These are phyloP conservation scores for Mystacides longicornis DNA, from an alignment of 2,888 invertebrate genomes.

Conservation along the genomic window DNA sequence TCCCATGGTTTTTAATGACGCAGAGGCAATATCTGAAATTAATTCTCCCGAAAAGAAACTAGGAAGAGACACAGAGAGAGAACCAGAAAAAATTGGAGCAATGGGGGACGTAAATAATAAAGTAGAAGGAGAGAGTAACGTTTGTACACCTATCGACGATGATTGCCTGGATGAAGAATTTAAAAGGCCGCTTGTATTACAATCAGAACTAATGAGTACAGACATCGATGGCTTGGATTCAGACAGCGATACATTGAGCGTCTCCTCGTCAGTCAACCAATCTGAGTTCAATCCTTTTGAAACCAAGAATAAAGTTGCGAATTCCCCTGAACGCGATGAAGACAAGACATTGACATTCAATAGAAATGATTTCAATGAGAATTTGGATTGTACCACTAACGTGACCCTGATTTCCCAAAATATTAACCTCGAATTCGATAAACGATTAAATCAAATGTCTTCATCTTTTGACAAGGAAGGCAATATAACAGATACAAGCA, in stretches of 20 bases:
- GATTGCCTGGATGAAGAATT: conserved; percentile 5
- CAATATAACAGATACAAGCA: neutral
- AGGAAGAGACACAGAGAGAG: neutral
- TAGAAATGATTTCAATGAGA: neutral
- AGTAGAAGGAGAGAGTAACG: neutral
- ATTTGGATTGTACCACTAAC: neutral
- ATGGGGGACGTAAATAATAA: neutral
- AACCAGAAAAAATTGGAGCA: neutral
- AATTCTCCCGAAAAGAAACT: neutral
- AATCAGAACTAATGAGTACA: conserved; percentile 8
- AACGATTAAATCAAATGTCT: neutral
- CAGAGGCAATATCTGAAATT: neutral
- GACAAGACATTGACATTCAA: conserved; percentile 5
- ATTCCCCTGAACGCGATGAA: conserved; percentile 14
- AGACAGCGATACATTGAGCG: conserved; percentile 14
- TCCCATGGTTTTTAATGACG: neutral
- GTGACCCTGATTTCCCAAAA: neutral
- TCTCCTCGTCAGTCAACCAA: conserved; percentile 12
- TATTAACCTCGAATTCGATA: neutral
- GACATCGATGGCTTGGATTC: conserved; percentile 13
- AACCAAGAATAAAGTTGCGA: conserved; percentile 13
- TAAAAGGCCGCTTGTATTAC: conserved; percentile 4
- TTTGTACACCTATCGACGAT: neutral
- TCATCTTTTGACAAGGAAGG: neutral
- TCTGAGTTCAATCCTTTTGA: conserved; percentile 16